These are phyloP conservation scores for Sinotaia quadrata DNA, from an alignment of 2,888 invertebrate species.

Conservation along the genomic window DNA sequence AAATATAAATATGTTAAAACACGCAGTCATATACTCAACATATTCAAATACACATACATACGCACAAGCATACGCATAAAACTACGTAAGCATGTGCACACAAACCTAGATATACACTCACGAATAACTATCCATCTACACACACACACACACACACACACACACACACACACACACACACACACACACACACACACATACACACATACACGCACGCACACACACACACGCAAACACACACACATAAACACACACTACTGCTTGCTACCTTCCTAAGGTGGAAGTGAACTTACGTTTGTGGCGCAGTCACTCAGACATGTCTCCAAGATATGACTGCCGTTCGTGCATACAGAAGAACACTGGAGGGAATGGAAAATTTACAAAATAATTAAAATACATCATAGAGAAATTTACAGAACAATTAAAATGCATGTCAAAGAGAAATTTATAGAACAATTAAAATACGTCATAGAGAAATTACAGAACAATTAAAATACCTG, in stretches of 20 bases:
- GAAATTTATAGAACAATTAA: no score
- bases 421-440: no score
- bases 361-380: no score
- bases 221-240: not conserved
- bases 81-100: not conserved
- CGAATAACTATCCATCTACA: not conserved
- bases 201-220: conserved; percentile 10
- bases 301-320: no score
- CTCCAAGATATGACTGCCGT: no score
- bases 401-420: no score
- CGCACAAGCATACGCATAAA: not conserved
- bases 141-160: conserved; percentile 15
- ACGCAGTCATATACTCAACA: not conserved
- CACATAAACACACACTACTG: not conserved
- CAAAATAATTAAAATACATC: no score
- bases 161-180: conserved; percentile 1
- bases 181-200: conserved; percentile 1
- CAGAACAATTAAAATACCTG: no score
- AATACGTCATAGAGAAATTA: no score
- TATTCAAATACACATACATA: not conserved
- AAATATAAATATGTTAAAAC: no score
- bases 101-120: not conserved
- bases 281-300: not conserved
- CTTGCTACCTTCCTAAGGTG: no score
- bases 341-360: no score